Base-by-base conservation (phyloP, 2,888 invertebrate genomes). In the Ectropis crepuscularia region DNA sequence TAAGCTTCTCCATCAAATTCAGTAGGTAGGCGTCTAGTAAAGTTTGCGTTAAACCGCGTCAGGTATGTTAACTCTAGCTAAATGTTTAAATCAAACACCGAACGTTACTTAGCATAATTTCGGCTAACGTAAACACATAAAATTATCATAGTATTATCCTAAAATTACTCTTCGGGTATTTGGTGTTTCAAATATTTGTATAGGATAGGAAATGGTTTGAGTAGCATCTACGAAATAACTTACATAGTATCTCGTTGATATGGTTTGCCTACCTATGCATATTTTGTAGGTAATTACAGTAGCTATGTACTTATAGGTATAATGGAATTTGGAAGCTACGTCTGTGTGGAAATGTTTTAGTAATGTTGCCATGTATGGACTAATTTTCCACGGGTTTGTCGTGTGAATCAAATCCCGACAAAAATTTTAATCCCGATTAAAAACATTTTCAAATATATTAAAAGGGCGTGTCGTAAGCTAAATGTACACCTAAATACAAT, bases 151-250 rank as follows among this genome's bases (percentile, higher is more conserved):
- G 63, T 70, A 74, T 69, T 79, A 81, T 80, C 76, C 76, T 76
- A 73, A 75, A 78, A 78, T 80, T 78, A 78, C 75, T 74, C 75
- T 68, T 71, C 75, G 76, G 75, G 76, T 76, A 76, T 73, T 75
- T 77, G 76, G 76, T 81, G 79, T 78, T 75, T 76, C 81, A 86
- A 87, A 86, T 87, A 83, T 88, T 87, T 86, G 83, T 80, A 69
- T 82, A 88, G 87, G 86, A 85, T 82, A 68, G 73, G 73, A 73
- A 78, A 72, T 73, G 75, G 72, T 77, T 78, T 72, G 75, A 76
- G 67, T 69, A 75, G 69, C 67, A 66, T 73, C 80, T 80, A 81
- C 80, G 76, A 75, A 82, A 82, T 83, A 82, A 82, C 73, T 77
- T 76, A 43, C 57, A 16, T 43, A 42, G 53, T 54, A 53, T 55